These are phyloP conservation scores for Paralvinella palmiformis DNA, from an alignment of 1,140 invertebrate species.

Conservation along the genomic window DNA sequence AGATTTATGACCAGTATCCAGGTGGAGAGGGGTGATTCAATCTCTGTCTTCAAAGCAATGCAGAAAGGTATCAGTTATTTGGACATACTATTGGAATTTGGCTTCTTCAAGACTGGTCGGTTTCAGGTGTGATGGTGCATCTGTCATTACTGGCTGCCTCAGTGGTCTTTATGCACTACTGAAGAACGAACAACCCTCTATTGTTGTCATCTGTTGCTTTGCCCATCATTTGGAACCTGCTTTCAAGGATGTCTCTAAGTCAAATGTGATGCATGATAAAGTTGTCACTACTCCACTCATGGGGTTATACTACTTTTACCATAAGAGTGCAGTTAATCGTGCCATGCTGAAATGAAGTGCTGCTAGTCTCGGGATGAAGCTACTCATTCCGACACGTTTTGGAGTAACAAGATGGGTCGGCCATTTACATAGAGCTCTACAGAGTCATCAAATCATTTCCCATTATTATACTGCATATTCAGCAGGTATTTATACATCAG, in stretches of 20 bases:
- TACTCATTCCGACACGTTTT: background rate
- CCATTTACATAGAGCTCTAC: background rate
- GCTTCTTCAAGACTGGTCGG: no score
- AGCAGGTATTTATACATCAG: background rate
- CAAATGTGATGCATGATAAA: background rate
- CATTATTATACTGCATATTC: background rate
- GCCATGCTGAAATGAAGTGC: background rate
- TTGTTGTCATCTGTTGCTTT: background rate
- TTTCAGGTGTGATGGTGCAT: no score
- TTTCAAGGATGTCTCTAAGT: slow-evolving; percentile 1
- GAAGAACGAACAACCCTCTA: background rate
- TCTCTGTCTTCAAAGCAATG: no score
- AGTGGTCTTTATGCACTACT: background rate
- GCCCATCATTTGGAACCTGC: slow-evolving; percentile 1
- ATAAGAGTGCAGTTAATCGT: slow-evolving; percentile 1
- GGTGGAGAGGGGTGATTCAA: no score
- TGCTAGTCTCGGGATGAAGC: background rate
- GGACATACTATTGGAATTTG: no score
- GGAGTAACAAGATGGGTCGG: background rate
- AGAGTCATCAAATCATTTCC: background rate
- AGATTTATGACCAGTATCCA: no score
- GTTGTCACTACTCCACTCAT: background rate
- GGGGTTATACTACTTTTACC: slow-evolving; percentile 7
- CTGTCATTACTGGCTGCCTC: no score
- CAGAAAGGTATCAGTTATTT: no score